These are phyloP conservation scores for Mya arenaria DNA, from an alignment of 1,140 invertebrate species.

Conservation along the genomic window DNA sequence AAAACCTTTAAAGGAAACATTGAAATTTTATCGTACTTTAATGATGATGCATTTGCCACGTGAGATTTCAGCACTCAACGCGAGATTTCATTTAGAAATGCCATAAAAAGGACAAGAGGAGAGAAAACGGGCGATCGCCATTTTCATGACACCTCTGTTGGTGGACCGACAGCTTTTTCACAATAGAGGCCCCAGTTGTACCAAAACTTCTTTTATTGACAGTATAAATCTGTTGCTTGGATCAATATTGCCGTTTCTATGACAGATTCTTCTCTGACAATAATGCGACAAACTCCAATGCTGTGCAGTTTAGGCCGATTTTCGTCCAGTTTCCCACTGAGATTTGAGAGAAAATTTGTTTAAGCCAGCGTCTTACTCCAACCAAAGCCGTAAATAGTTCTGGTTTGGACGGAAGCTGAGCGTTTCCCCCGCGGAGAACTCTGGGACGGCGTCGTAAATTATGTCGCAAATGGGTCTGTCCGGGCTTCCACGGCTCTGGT, in stretches of 20 bases:
- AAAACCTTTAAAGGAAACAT: no score
- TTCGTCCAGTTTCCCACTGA: conserved; percentile 20
- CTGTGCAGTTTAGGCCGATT: conserved; percentile 16
- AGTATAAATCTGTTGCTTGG: conserved; percentile 20
- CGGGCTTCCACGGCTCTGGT: not conserved
- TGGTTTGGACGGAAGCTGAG: conserved; percentile 7
- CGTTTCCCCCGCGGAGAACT: conserved; percentile 25
- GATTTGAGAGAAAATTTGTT: conserved; percentile 24
- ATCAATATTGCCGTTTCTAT: conserved; percentile 14
- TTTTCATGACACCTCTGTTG: not conserved
- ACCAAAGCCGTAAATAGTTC: conserved; percentile 26
- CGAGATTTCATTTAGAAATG: not conserved
- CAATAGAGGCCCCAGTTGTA: not conserved
- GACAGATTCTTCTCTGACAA: not conserved
- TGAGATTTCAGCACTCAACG: not conserved
- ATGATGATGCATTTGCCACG: not conserved
- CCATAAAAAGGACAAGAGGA: not conserved
- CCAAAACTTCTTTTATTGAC: conserved; percentile 6
- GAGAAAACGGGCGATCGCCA: not conserved
- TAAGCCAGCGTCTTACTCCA: not conserved
- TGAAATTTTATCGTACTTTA: not conserved
- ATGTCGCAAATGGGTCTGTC: conserved; percentile 11
- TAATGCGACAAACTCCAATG: not conserved
- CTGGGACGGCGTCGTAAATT: conserved; percentile 25
- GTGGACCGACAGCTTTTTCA: not conserved